phyloP scores from a whole-genome alignment of 2,113 vertebrate genomes.

The Murina feae region DNA sequence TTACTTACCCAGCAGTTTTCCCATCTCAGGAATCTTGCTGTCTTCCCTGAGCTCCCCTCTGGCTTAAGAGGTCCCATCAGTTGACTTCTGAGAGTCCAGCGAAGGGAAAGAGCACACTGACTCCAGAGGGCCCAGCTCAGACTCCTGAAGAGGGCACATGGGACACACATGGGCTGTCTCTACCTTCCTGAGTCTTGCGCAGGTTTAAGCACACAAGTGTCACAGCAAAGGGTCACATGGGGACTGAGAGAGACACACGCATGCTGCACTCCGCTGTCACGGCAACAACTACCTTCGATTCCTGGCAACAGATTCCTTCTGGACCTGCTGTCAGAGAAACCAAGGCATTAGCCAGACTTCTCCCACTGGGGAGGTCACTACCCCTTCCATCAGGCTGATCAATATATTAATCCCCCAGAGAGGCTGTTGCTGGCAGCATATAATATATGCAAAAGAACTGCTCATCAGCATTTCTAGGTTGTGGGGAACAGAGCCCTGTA shows the following conservation, averaged over 20 bases:
- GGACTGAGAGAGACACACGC: conserved; percentile 31
- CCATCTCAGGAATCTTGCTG: conserved; percentile 40
- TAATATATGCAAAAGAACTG: not conserved
- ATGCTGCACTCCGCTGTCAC: conserved; percentile 56
- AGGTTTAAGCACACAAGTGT: conserved; percentile 31
- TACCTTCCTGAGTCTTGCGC: not conserved
- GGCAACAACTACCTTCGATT: conserved; percentile 56
- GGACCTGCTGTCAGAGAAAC: conserved; percentile 51
- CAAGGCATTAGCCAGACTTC: conserved; percentile 46
- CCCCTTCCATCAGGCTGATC: not conserved
- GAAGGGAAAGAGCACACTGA: not conserved
- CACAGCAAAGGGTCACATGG: conserved; percentile 39
- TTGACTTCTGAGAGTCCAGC: not conserved
- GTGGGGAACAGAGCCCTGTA: not conserved
- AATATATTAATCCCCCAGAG: not conserved
- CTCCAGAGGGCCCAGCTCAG: not conserved
- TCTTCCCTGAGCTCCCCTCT: not conserved
- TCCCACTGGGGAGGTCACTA: not conserved
- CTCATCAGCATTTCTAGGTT: not conserved
- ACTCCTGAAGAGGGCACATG: not conserved
- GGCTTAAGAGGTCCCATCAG: not conserved
- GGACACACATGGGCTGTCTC: not conserved
- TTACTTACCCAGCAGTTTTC: conserved; percentile 53
- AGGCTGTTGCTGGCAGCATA: not conserved
- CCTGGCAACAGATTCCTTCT: conserved; percentile 68